Conservation (phyloP, 2,113 vertebrate species). For the Lepisosteus osseus region DNA sequence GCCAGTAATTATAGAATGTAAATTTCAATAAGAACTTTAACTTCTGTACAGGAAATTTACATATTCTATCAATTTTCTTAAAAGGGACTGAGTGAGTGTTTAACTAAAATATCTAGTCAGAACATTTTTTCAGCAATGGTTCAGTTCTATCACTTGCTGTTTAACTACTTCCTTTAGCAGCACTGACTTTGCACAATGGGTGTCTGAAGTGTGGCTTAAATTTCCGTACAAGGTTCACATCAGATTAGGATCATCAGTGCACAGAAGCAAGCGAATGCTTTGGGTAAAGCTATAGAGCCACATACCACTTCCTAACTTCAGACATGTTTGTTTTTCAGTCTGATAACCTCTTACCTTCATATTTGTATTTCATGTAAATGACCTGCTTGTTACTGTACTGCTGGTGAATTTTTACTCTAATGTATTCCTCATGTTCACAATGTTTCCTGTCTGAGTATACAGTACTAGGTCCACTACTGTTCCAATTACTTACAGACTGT, state of each 20-base stretch:
- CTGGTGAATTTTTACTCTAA: no score
- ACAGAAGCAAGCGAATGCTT: neutral
- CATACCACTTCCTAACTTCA: conserved; percentile 1
- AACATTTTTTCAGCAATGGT: neutral
- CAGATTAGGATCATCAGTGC: conserved; percentile 8
- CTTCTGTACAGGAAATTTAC: no score
- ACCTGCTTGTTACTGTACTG: neutral
- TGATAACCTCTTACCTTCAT: neutral
- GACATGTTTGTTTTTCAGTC: conserved; percentile 12
- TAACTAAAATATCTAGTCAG: neutral
- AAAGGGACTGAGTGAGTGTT: no score
- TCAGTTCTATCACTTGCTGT: conserved; percentile 5
- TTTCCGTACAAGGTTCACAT: neutral
- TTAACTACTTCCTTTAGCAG: neutral
- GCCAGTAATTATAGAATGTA: no score
- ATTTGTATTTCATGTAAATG: neutral
- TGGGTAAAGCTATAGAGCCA: conserved; percentile 8
- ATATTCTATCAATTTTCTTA: no score
- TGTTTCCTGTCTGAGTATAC: no score
- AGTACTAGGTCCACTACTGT: no score
- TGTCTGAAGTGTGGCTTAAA: conserved; percentile 11
- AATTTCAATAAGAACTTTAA: no score
- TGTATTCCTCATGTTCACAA: no score
- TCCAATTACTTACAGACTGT: no score
- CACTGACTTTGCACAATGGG: neutral